Base-by-base conservation (phyloP, 2,888 invertebrate species). In the Steinernema carpocapsae region DNA sequence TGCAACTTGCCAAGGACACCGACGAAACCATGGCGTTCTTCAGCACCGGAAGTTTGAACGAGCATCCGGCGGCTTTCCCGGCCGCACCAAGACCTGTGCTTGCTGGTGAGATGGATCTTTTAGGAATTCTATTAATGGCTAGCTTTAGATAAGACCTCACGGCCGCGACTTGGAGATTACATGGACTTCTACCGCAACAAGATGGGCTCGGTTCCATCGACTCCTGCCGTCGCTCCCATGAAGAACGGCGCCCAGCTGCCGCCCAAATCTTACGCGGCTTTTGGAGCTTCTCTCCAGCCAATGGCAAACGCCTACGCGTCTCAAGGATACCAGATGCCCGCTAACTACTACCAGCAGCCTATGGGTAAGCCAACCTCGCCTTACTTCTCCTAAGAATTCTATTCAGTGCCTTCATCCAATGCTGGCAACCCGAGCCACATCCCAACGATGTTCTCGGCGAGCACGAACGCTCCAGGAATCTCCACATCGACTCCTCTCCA, bases 141-240 rank as follows among this genome's bases (percentile, higher is more conserved):
- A 6, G 48, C 19, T 48, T 17, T 26, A 56, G 56, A 56, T 22
- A 3, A 26, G 7, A 19, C 22, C 14, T 56, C 56, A 19, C 22
- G 22, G 26, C 78, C 78, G 6, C 75, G 80, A 14, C 75, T 79
- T 10, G 77, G 79, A 12, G 83, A 84, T 72, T 82, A 77, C 72
- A 77, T 82, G 78, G 76, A 78, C 2, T 80, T 76, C 70, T 84
- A 81, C 72, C 73, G 82, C 0, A 77, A 77, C 37, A 77, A 83
- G 52, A 80, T 74, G 56, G n/a, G n/a, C n/a, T n/a, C n/a, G n/a
- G n/a, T n/a, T n/a, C n/a, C n/a, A n/a, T n/a, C n/a, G n/a, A n/a
- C n/a, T n/a, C n/a, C n/a, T n/a, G n/a, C n/a, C n/a, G n/a, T n/a
- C n/a, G n/a, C n/a, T n/a, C n/a, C n/a, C n/a, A n/a, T n/a, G n/a